Evolutionary conservation across 1,140 invertebrate species (phyloP).

Genomic region (Steinernema feltiae): DNA sequence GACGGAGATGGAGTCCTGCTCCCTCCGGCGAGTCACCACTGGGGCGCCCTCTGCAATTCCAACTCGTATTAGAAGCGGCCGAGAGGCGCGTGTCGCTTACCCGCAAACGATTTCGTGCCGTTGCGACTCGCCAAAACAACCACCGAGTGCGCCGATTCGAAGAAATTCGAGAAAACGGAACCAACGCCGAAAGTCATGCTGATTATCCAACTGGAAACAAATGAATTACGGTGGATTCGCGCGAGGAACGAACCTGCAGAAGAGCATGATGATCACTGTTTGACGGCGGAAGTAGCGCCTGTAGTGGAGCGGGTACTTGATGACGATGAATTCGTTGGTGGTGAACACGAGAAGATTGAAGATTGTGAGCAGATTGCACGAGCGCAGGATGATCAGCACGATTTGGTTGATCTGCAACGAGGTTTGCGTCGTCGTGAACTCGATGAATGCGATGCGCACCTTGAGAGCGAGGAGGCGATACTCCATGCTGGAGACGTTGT

Average conservation of each 20-base stretch:
- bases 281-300: slow-evolving; percentile 51
- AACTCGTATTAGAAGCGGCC: slow-evolving; percentile 3
- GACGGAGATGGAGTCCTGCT: neutral
- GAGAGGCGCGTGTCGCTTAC: slow-evolving; percentile 22
- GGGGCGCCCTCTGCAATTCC: slow-evolving; percentile 41
- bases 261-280: slow-evolving; percentile 51
- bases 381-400: slow-evolving; percentile 50
- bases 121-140: slow-evolving; percentile 41
- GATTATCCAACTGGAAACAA: slow-evolving; percentile 48
- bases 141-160: slow-evolving; percentile 45
- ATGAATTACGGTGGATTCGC: neutral
- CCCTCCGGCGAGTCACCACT: slow-evolving; percentile 21
- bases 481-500: slow-evolving; percentile 38
- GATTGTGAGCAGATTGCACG: slow-evolving; percentile 55
- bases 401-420: slow-evolving; percentile 49
- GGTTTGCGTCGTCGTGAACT: neutral
- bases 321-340: slow-evolving; percentile 55
- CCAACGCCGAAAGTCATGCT: slow-evolving; percentile 52
- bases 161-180: slow-evolving; percentile 52
- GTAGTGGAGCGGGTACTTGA: slow-evolving; percentile 56
- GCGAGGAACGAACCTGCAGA: slow-evolving; percentile 36
- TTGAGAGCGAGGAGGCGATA: slow-evolving; percentile 44
- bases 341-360: slow-evolving; percentile 57
- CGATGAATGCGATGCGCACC: slow-evolving; percentile 22
- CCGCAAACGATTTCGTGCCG: slow-evolving; percentile 27